Conservation (phyloP, 2,888 invertebrate species). For the Adelphocoris suturalis region DNA sequence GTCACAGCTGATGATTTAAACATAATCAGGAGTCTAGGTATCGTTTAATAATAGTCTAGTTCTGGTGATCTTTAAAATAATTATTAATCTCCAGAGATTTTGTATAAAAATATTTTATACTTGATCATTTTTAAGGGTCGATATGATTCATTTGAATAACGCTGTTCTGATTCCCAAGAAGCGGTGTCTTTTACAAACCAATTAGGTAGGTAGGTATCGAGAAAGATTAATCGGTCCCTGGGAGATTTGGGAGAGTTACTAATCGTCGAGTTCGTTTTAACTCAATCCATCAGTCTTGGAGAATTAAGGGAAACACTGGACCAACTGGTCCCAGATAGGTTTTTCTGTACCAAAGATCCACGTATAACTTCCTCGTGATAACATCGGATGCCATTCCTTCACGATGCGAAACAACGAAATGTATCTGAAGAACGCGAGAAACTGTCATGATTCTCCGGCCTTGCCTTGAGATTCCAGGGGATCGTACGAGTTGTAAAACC, state of each 20-base stretch:
- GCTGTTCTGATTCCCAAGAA: neutral
- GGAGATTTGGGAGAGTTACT: constrained; percentile 14
- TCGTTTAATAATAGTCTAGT: neutral
- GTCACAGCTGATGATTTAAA: neutral
- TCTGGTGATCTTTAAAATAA: neutral
- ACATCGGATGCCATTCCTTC: neutral
- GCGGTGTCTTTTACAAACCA: neutral
- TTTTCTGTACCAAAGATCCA: neutral
- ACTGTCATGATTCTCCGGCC: constrained; percentile 11
- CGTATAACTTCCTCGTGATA: neutral
- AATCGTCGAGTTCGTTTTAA: constrained; percentile 12
- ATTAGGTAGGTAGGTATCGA: neutral
- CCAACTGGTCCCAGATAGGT: neutral
- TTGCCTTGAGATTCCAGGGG: constrained; percentile 17
- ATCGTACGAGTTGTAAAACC: constrained; percentile 6
- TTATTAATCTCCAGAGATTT: neutral
- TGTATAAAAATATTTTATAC: neutral
- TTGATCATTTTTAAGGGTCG: neutral
- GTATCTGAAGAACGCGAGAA: constrained; percentile 10
- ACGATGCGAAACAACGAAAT: neutral
- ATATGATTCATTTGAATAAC: neutral
- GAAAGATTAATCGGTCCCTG: neutral
- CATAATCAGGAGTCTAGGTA: neutral
- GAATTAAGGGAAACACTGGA: constrained; percentile 4
- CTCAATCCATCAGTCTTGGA: neutral